A percentile compares a stretch with the other conserved stretches of the same genome.
Conservation (phyloP, 2,888 invertebrate genomes). For the Drosophila vallismaia region DNA sequence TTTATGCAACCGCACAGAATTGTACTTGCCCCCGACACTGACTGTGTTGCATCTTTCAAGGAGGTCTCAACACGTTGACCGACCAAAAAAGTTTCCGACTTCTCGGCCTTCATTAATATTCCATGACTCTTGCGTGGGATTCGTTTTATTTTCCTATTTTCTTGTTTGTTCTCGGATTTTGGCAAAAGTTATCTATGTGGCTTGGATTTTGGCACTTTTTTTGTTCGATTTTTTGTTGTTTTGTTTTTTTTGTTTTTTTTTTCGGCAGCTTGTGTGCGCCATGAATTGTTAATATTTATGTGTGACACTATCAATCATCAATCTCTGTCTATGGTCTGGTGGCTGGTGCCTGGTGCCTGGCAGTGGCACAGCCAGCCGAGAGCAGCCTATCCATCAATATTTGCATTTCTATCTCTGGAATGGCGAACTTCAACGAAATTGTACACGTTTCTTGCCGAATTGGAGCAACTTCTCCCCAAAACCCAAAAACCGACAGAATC, state of each 20-base stretch:
- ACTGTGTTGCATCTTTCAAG: slow-evolving; percentile 40
- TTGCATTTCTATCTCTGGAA: slow-evolving; percentile 51
- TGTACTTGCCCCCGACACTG: neutral
- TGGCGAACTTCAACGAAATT: slow-evolving; percentile 35
- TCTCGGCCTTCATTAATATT: slow-evolving; percentile 62
- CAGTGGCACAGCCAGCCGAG: slow-evolving; percentile 5
- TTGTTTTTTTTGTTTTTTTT: slow-evolving; percentile 11
- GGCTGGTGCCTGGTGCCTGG: too few relatives aligned
- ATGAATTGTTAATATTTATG: slow-evolving; percentile 78
- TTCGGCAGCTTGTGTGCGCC: slow-evolving; percentile 53
- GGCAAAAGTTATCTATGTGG: slow-evolving; percentile 1
- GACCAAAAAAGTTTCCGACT: slow-evolving; percentile 24
- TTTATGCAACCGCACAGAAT: slow-evolving; percentile 45
- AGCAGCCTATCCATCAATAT: slow-evolving; percentile 67
- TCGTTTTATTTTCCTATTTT: slow-evolving; percentile 35
- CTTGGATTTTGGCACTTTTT: slow-evolving; percentile 7
- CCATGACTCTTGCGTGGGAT: slow-evolving; percentile 63
- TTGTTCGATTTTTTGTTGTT: slow-evolving; percentile 12
- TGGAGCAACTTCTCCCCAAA: slow-evolving; percentile 37
- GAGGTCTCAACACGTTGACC: slow-evolving; percentile 39
- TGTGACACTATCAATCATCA: slow-evolving; percentile 77
- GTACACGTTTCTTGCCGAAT: slow-evolving; percentile 39
- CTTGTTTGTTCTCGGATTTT: slow-evolving; percentile 18
- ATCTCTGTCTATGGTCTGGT: slow-evolving; percentile 49
- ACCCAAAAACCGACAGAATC: neutral